These are phyloP conservation scores for Coelopa pilipes DNA, from an alignment of 2,888 invertebrate species.

Conservation along the genomic window DNA sequence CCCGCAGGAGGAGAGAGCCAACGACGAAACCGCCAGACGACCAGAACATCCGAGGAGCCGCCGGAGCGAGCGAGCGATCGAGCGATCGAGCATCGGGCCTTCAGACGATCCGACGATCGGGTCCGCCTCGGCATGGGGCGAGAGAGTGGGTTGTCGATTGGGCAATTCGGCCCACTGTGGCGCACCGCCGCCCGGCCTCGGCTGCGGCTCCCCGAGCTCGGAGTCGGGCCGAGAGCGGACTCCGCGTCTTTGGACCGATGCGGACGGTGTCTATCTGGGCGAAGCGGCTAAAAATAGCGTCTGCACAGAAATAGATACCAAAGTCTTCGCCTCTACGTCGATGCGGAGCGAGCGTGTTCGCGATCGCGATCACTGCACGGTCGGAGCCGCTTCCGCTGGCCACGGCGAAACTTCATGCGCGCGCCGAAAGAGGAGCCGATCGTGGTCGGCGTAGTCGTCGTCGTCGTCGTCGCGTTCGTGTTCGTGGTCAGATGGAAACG, in stretches of 20 bases:
- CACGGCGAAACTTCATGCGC: background rate
- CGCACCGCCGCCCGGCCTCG: background rate
- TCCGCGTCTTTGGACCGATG: slow-evolving; percentile 5
- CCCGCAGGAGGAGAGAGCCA: slow-evolving; percentile 26
- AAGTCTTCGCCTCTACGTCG: slow-evolving; percentile 1
- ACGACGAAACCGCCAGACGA: too few species aligned
- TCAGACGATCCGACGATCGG: slow-evolving; percentile 3
- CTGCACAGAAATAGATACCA: slow-evolving; percentile 65
- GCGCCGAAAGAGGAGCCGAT: slow-evolving; percentile 33
- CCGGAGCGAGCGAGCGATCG: background rate
- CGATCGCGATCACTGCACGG: too few species aligned
- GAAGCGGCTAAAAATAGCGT: slow-evolving; percentile 63
- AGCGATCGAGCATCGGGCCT: slow-evolving; percentile 1
- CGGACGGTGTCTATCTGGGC: slow-evolving; percentile 60
- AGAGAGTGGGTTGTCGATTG: background rate
- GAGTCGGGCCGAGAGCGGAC: background rate
- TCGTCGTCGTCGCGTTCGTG: background rate
- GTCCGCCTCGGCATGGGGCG: background rate
- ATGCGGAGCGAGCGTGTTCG: too few species aligned
- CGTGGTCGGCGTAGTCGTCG: background rate
- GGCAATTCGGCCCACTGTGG: slow-evolving; percentile 2
- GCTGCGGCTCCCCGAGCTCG: background rate
- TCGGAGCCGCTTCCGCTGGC: too few species aligned
- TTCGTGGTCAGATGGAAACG: background rate
- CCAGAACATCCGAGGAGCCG: too few species aligned